Evolutionary conservation across 2,888 invertebrate species (phyloP), one percentile per base, ranked within the genome.

Genomic region (Phorcus lineatus): DNA sequence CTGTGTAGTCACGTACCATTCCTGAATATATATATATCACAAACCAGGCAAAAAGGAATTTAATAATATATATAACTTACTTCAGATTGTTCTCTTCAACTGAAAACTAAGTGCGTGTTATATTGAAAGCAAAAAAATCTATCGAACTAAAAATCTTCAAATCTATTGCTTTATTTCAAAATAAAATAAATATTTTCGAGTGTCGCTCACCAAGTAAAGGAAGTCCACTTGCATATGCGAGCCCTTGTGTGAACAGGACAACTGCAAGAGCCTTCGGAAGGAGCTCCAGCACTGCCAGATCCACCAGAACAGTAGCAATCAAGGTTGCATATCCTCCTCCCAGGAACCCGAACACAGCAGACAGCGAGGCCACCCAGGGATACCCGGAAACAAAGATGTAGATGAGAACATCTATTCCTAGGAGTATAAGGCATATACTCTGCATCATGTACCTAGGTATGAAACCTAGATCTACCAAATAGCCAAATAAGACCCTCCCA

Each of bases 301-400:
- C 90, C 31, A 90, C 88, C n/a, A 90, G 77, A 4, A 89, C 89
- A 36, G 89, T 86, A 9, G 87, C 85, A 54, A 86, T 84, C 53
- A 89, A 81, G 4, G 87, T 84, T 16, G 89, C 88, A 81, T 88
- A 89, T 16, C 84, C 86, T 6, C 91, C 91, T 11, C 91, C 91
- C 24, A 88, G 84, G 74, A 89, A 88, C n/a, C 91, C 91, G 81
- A 90, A 91, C 75, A 89, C 47, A 22, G 84, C 86, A 40, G 86
- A 86, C 78, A 85, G 89, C 9, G 89, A 22, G 0, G 84, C 84
- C 84, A 89, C 85, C 83, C 86, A 84, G 81, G 82, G 81, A 55
- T 86, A 89, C 0, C 62, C 67, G 19, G 83, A 55, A 0, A 88
- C 87, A 74, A 86, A 86, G 7, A 82, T 77, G 67, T 88, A 87